These are phyloP conservation scores for Zaprionus ghesquierei DNA, from an alignment of 1,140 invertebrate genomes.

Conservation along the genomic window DNA sequence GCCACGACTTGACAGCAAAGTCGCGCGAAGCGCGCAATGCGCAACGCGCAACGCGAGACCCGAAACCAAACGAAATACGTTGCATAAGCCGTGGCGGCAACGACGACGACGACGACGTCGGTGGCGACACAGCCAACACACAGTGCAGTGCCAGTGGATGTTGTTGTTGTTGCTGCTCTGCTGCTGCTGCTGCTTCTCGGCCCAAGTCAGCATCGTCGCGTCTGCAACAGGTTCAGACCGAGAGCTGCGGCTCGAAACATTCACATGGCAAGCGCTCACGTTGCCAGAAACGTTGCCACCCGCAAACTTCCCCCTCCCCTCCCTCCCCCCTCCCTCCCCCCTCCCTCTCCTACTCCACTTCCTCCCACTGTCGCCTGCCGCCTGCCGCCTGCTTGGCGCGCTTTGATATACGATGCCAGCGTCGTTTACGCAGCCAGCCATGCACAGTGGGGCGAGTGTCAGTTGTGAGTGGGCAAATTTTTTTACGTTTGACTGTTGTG, in stretches of 20 bases:
- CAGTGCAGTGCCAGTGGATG: neutral
- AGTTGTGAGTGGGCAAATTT: neutral
- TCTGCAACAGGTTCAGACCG: conserved; percentile 38
- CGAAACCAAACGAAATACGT: conserved; percentile 21
- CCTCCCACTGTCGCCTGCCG: no score
- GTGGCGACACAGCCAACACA: neutral
- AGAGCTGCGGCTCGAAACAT: neutral
- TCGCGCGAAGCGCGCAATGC: conserved; percentile 18
- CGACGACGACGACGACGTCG: neutral
- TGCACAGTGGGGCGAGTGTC: conserved; percentile 2
- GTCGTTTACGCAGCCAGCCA: neutral
- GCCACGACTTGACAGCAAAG: conserved; percentile 44
- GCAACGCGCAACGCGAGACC: conserved; percentile 10
- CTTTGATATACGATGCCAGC: conserved; percentile 36
- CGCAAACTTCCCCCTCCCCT: neutral
- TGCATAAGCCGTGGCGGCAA: conserved; percentile 21
- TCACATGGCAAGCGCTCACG: conserved; percentile 27
- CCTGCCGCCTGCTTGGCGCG: neutral
- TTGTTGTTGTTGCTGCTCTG: neutral
- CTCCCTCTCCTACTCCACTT: neutral
- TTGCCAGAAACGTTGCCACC: conserved; percentile 15
- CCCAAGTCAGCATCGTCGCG: neutral
- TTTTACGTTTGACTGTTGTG: neutral
- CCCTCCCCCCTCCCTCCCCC: neutral
- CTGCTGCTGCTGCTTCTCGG: neutral